Evolutionary conservation across 2,797 vertebrate species (phyloP).

Genomic region (Ceryle rudis): DNA sequence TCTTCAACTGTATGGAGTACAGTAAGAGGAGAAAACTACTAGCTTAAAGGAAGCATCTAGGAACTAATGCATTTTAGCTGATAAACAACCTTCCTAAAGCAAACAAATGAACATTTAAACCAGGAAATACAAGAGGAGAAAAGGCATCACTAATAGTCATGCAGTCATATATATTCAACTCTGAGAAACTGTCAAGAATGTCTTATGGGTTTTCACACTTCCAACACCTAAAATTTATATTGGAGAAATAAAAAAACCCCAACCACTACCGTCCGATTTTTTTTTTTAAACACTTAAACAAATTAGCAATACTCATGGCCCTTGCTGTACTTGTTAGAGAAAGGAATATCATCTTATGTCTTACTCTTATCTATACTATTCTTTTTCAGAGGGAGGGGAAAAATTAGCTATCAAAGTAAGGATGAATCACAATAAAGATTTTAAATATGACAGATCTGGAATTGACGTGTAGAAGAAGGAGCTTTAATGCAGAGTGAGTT

Average conservation of each 20-base stretch:
- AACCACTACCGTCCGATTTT: background rate
- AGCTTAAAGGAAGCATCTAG: background rate
- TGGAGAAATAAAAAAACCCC: background rate
- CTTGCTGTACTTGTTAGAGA: background rate
- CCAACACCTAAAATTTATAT: background rate
- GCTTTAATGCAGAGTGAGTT: background rate
- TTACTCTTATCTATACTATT: background rate
- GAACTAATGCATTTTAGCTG: background rate
- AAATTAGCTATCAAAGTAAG: background rate
- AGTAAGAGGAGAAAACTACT: background rate
- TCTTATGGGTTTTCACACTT: background rate
- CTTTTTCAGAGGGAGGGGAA: background rate
- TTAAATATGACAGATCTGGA: background rate
- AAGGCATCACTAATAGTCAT: background rate
- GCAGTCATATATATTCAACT: background rate
- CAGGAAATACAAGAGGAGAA: background rate
- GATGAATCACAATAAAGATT: background rate
- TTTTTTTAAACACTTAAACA: background rate
- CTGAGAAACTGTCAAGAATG: background rate
- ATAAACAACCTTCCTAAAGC: background rate
- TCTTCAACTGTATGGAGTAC: background rate
- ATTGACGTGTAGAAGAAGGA: background rate
- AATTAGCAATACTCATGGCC: background rate
- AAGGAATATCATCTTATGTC: background rate
- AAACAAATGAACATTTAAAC: background rate